Conservation (phyloP, 53 echinoderm and acorn worm species). For the Temnopleurus reevesii region DNA sequence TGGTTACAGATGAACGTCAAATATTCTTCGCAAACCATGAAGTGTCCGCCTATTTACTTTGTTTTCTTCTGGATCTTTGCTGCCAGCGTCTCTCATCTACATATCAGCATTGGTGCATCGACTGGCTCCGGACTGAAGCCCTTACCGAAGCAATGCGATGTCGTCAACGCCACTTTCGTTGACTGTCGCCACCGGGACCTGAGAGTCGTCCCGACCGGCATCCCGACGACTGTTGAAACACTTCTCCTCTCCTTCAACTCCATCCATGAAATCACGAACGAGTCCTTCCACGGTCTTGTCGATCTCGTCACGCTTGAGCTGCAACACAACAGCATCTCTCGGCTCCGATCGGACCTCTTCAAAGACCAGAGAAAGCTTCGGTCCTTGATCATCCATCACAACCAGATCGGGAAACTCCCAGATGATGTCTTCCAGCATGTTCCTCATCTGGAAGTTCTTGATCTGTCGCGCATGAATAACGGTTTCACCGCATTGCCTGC, state of each 20-base stretch:
- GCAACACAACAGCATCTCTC: slow-evolving; percentile 74
- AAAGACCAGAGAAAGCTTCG: slow-evolving; percentile 58
- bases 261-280: slow-evolving; percentile 44
- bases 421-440: slow-evolving; percentile 50
- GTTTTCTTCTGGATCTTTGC: not conserved
- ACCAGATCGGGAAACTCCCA: slow-evolving; percentile 69
- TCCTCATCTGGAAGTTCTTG: slow-evolving; percentile 60
- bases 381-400: slow-evolving; percentile 67
- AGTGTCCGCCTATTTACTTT: not conserved
- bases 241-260: slow-evolving; percentile 80
- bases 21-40: not conserved
- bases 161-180: slow-evolving; percentile 61
- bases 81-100: not conserved
- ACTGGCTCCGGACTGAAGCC: not conserved
- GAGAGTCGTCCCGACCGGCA: slow-evolving; percentile 64
- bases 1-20: not conserved
- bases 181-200: slow-evolving; percentile 77
- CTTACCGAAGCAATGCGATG: not conserved
- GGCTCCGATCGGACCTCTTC: slow-evolving; percentile 65
- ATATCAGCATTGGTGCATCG: not conserved
- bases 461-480: slow-evolving; percentile 79
- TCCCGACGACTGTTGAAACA: slow-evolving; percentile 62
- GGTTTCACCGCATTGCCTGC: slow-evolving; percentile 50
- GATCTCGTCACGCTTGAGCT: slow-evolving; percentile 69
- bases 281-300: slow-evolving; percentile 76